A percentile compares a stretch with the other conserved stretches of the same genome.
Evolutionary conservation across 2,888 invertebrate species (phyloP).

Genomic region (Campoletis raptor): DNA sequence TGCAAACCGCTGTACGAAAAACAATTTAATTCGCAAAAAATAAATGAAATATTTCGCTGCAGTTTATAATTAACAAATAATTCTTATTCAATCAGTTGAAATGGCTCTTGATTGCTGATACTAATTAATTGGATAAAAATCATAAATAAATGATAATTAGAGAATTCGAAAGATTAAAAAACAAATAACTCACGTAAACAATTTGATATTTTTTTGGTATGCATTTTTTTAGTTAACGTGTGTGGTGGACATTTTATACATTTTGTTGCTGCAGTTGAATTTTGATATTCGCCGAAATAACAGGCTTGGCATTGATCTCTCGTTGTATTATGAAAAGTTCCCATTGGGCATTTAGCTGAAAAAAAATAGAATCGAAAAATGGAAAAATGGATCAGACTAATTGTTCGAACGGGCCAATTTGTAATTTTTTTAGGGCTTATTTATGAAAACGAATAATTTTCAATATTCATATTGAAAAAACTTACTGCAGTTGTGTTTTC

Average conservation of each 20-base stretch:
- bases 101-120: background rate
- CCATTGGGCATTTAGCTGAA: conserved; percentile 88
- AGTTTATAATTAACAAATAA: background rate
- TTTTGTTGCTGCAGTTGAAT: conserved; percentile 85
- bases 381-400: background rate
- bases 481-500: conserved; percentile 87
- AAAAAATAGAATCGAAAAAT: conserved; percentile 46
- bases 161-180: background rate
- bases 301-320: conserved; percentile 87
- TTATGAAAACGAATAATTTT: background rate
- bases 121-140: too few relatives aligned
- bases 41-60: background rate
- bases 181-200: conserved; percentile 86
- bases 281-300: conserved; percentile 87
- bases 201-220: conserved; percentile 84
- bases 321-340: conserved; percentile 87
- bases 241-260: conserved; percentile 87
- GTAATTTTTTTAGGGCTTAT: background rate
- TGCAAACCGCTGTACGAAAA: conserved; percentile 85
- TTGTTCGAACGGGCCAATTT: background rate
- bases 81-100: background rate
- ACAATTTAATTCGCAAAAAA: background rate
- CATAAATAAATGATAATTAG: too few relatives aligned
- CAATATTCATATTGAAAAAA: background rate
- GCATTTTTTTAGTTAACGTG: conserved; percentile 86